A percentile compares a stretch with the other conserved stretches of the same genome.
phyloP scores from a whole-genome alignment of 2,888 invertebrate species.

The Pollenia labialis region DNA sequence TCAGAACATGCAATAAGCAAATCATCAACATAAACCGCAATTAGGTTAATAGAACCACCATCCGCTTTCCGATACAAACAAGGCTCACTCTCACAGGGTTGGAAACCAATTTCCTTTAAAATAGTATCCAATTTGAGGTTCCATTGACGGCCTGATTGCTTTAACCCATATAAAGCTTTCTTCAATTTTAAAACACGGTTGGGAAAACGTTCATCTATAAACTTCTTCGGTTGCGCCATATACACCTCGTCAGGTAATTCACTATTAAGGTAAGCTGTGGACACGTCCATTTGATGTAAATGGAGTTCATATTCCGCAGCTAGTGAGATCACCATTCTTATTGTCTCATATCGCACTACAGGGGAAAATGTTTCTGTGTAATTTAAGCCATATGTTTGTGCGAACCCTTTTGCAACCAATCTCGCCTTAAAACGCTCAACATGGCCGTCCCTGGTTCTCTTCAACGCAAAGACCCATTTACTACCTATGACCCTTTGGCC shows the following conservation, averaged over 20 bases:
- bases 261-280: constrained; percentile 65
- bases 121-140: constrained; percentile 65
- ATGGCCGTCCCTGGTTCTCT: constrained; percentile 7
- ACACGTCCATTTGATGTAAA: constrained; percentile 73
- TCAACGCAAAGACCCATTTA: constrained; percentile 32
- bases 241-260: constrained; percentile 67
- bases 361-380: constrained; percentile 70
- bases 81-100: constrained; percentile 64
- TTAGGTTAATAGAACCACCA: constrained; percentile 59
- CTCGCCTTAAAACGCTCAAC: constrained; percentile 46
- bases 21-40: constrained; percentile 72
- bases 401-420: constrained; percentile 64
- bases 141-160: constrained; percentile 73
- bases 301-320: constrained; percentile 68
- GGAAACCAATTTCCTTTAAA: constrained; percentile 66
- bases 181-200: constrained; percentile 58
- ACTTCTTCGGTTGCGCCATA: constrained; percentile 63
- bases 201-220: constrained; percentile 37
- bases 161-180: constrained; percentile 74
- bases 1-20: constrained; percentile 69
- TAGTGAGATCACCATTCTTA: constrained; percentile 70
- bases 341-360: constrained; percentile 69
- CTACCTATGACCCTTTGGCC: constrained; percentile 35
- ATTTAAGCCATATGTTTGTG: constrained; percentile 66
- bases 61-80: constrained; percentile 61